A percentile compares a stretch with the other conserved stretches of the same genome.
Conservation (phyloP, 2,113 vertebrate genomes). For the Verasper variegatus region DNA sequence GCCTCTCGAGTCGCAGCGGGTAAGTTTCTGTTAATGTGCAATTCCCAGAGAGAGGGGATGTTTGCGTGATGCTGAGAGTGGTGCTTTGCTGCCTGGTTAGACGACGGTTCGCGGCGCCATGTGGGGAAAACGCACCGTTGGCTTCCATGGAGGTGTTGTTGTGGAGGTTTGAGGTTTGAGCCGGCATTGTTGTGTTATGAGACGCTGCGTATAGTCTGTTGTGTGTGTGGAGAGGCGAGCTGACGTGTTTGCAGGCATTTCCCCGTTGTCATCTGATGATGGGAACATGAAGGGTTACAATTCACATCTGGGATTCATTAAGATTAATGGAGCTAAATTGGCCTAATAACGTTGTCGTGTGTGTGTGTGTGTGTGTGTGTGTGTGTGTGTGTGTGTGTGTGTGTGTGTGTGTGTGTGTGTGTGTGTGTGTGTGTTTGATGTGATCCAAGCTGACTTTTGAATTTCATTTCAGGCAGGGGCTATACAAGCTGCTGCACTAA, state of each 20-base stretch:
- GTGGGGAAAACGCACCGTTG: slow-evolving; percentile 9
- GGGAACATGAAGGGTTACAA: slow-evolving; percentile 5
- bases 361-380: slow-evolving; percentile 27
- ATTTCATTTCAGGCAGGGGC: slow-evolving; percentile 41
- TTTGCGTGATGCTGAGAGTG: not conserved
- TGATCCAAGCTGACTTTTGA: slow-evolving; percentile 50
- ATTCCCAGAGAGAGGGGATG: not conserved
- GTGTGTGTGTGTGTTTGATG: slow-evolving; percentile 27
- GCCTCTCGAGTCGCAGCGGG: slow-evolving; percentile 77
- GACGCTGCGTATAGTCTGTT: slow-evolving; percentile 34
- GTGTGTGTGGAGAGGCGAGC: too few species aligned
- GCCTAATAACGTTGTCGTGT: slow-evolving; percentile 4
- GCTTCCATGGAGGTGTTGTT: not conserved
- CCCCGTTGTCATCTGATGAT: slow-evolving; percentile 22
- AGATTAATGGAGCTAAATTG: not conserved
- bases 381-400: slow-evolving; percentile 17
- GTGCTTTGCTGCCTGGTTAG: slow-evolving; percentile 2
- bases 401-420: slow-evolving; percentile 33
- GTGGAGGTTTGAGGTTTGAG: not conserved
- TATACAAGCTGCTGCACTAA: slow-evolving; percentile 11
- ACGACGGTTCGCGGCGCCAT: slow-evolving; percentile 10
- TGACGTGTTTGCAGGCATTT: slow-evolving; percentile 2
- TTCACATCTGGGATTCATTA: not conserved
- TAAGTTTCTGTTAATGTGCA: slow-evolving; percentile 72
- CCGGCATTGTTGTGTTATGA: not conserved